phyloP scores from a whole-genome alignment of 2,113 vertebrate genomes.

The Rhizomys pruinosus region DNA sequence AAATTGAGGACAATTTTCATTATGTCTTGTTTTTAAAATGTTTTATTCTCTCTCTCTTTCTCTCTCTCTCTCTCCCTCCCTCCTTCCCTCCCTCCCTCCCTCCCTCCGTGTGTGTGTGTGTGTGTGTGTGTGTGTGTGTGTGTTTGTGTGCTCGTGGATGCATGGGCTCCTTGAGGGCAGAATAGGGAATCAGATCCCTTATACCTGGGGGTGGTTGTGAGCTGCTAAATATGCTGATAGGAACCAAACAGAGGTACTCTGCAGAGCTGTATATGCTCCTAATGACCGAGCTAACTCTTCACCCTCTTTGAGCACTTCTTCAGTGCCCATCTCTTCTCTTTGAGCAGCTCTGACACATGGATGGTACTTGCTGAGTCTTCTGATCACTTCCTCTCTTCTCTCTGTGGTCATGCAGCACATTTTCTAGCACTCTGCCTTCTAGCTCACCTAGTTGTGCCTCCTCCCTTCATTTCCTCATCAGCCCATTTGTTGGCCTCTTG shows the following conservation, averaged over 20 bases:
- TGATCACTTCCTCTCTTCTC: background rate
- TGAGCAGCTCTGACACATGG: background rate
- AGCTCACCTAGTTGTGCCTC: background rate
- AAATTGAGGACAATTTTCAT: background rate
- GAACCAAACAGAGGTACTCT: too few relatives aligned
- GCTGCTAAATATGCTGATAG: too few relatives aligned
- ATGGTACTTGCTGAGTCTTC: background rate
- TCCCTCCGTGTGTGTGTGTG: too few relatives aligned
- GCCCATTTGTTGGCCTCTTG: background rate
- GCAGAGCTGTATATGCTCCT: too few relatives aligned
- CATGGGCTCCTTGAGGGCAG: too few relatives aligned
- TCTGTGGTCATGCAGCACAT: background rate
- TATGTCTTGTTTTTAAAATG: background rate
- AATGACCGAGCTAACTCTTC: background rate
- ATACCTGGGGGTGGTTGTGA: too few relatives aligned
- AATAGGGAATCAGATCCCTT: too few relatives aligned
- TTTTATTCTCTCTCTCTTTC: background rate
- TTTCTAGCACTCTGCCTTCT: background rate
- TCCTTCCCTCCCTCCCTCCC: too few relatives aligned
- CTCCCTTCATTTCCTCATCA: background rate
- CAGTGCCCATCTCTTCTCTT: background rate
- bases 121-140: too few relatives aligned
- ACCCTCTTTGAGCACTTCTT: background rate
- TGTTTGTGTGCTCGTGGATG: too few relatives aligned
- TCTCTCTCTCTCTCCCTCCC: too few relatives aligned